Base-by-base conservation (phyloP, 2,888 invertebrate species). In the Tolmerus cingulatus region DNA sequence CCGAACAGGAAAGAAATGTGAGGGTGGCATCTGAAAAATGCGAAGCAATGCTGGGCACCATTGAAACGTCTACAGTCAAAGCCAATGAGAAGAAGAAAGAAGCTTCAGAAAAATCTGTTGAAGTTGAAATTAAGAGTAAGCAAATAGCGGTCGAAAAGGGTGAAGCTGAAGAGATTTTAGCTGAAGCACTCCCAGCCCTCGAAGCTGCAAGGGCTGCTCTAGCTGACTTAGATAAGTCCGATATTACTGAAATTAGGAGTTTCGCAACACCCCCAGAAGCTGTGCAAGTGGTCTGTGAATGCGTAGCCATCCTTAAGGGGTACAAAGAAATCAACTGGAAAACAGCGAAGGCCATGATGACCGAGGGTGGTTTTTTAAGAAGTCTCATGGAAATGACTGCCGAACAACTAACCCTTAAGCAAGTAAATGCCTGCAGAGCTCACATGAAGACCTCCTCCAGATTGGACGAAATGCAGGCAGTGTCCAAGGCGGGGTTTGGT, bases 221-320 rank as follows among this genome's bases (percentile, higher is more conserved):
- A 0, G 94, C 95, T 0, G 97, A 97, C 89, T 93, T 98, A 76
- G 97, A 98, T 84, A 98, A 98, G 92, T 95, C 96, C 0, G 98
- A 98, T 90, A 98, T 98, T 89, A 97, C 97, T 30, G 98, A 98
- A 93, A 98, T 98, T 89, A 93, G 98, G 90, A 97, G 97, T 0
- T 98, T 98, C 91, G 97, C 97, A 9, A 97, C 97, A 0, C 98
- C 98, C 0, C 98, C 98, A 0, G 96, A 97, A 90, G 95, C 97
- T 16, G 98, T 98, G 37, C 97, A 98, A 93, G 94, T 96, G 0
- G 96, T 98, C 0, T 97, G 97, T 91, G 98, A 98, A 91, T 97
- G 97, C 91, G 96, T 98, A 27, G 97, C 96, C 0, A 97, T 98
- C 85, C 94, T 98, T 87, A 95, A 96, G 89, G 97, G 97, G 1